Conservation (phyloP, 1,140 invertebrate species). For the Calycopis cecrops region DNA sequence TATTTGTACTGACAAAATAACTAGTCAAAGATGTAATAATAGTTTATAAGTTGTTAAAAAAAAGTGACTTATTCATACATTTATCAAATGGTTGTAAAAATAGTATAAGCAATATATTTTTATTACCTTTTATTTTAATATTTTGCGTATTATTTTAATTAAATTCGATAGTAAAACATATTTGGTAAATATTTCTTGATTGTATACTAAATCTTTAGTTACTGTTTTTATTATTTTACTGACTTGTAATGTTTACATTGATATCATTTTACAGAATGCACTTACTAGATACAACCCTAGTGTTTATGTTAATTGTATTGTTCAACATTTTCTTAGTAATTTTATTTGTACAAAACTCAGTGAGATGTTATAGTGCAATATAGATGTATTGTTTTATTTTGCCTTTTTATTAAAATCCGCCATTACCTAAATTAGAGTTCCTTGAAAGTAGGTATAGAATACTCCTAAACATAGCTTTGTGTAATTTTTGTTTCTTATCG, state of each 20-base stretch:
- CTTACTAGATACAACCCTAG: constrained; percentile 31
- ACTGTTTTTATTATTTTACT: neutral
- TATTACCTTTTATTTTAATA: constrained; percentile 2
- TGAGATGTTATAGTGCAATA: constrained; percentile 73
- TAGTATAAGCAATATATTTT: constrained; percentile 8
- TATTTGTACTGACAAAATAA: constrained; percentile 11
- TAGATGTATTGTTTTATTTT: constrained; percentile 66
- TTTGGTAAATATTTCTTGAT: neutral
- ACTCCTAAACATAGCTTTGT: too few relatives aligned
- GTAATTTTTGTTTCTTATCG: too few relatives aligned
- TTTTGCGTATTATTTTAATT: neutral
- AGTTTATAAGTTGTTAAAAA: constrained; percentile 7
- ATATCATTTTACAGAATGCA: constrained; percentile 15
- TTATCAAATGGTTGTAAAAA: constrained; percentile 9
- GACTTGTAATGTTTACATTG: neutral
- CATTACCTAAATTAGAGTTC: neutral
- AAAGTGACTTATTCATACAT: neutral
- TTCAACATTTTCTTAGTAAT: constrained; percentile 27
- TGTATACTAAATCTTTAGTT: neutral
- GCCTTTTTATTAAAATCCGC: constrained; percentile 26
- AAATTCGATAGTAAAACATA: neutral
- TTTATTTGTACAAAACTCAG: constrained; percentile 61
- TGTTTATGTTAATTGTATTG: constrained; percentile 31
- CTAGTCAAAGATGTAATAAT: constrained; percentile 11
- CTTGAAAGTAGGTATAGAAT: too few relatives aligned